These are phyloP conservation scores for Neuroscelio doddi DNA, from an alignment of 2,888 invertebrate genomes.

Conservation along the genomic window DNA sequence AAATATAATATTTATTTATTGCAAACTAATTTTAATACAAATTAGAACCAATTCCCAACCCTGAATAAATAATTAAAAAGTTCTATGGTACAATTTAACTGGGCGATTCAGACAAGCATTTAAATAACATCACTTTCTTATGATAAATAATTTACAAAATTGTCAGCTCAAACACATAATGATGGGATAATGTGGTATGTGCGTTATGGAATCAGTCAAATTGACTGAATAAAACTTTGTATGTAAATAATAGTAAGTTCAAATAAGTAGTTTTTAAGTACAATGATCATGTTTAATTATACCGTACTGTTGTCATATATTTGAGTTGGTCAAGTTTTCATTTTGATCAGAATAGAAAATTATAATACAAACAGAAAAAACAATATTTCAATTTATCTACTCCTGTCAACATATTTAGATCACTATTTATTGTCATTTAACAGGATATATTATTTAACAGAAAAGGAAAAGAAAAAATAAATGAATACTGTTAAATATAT, in stretches of 20 bases:
- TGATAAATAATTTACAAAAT: background rate
- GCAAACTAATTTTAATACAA: no score
- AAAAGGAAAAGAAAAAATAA: no score
- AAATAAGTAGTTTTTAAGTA: constrained; percentile 7
- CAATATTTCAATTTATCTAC: background rate
- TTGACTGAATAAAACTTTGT: constrained; percentile 5
- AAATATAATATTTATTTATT: no score
- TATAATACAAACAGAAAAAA: constrained; percentile 1
- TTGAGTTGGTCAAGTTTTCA: constrained; percentile 3
- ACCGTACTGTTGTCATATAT: constrained; percentile 9
- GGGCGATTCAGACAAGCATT: no score
- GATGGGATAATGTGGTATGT: background rate
- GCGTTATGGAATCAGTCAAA: constrained; percentile 8
- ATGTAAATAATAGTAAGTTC: constrained; percentile 7
- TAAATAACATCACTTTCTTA: background rate
- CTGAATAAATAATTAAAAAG: no score
- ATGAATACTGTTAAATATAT: no score
- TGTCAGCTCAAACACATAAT: constrained; percentile 6
- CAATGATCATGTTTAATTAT: constrained; percentile 3
- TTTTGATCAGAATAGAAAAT: constrained; percentile 5
- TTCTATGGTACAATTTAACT: no score
- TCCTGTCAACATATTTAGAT: background rate
- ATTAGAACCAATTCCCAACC: no score
- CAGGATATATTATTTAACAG: no score
- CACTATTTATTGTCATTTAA: no score